Conservation (phyloP, 2,888 invertebrate species). For the Brachyopa scutellaris region DNA sequence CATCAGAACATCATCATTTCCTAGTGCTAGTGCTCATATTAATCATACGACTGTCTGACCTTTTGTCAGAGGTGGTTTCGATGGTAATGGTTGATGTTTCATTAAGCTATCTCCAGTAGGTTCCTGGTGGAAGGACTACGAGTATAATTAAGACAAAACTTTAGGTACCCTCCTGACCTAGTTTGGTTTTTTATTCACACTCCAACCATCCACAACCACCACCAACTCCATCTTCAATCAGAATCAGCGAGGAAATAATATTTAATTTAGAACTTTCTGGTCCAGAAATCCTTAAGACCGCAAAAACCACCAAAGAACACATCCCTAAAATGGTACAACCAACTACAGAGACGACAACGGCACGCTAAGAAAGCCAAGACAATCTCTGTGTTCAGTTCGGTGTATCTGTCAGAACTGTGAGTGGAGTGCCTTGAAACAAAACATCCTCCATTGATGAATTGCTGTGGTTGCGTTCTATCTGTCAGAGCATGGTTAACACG, state of each 20-base stretch:
- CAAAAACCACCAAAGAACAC: constrained; percentile 16
- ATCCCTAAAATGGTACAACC: not conserved
- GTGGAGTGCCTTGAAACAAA: not conserved
- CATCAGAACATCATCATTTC: constrained; percentile 54
- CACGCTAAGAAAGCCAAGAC: not conserved
- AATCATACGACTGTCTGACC: constrained; percentile 66
- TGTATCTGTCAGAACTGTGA: not conserved
- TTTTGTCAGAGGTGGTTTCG: not conserved
- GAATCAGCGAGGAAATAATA: constrained; percentile 45
- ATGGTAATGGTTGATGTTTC: constrained; percentile 17
- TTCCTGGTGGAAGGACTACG: not conserved
- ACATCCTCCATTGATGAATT: constrained; percentile 36
- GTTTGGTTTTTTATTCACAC: not conserved
- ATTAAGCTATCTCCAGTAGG: constrained; percentile 3
- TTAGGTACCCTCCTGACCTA: not conserved
- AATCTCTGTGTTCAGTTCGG: not conserved
- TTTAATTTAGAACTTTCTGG: constrained; percentile 47
- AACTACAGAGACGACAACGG: not conserved
- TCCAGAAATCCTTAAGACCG: not conserved
- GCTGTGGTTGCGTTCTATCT: constrained; percentile 22
- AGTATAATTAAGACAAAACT: constrained; percentile 43
- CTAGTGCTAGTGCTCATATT: constrained; percentile 57
- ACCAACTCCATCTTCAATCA: constrained; percentile 15
- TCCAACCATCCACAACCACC: not conserved
- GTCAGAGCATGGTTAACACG: constrained; percentile 16